A percentile compares a stretch with the other conserved stretches of the same genome.
These are phyloP conservation scores for Coptotermes formosanus DNA, from an alignment of 1,140 invertebrate genomes.

Conservation along the genomic window DNA sequence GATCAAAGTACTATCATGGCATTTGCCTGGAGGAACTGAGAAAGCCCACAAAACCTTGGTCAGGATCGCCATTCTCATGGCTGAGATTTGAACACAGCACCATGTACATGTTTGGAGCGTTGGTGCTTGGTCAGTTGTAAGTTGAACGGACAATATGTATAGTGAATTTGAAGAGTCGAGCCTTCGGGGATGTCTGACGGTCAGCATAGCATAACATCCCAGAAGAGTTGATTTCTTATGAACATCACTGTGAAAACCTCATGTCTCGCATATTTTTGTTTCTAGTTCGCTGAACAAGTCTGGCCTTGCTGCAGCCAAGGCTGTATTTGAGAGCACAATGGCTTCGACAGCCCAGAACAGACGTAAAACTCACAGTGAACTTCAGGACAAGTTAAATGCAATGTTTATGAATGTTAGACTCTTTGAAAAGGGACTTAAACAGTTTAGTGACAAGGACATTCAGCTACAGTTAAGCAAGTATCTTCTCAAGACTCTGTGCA, in stretches of 20 bases:
- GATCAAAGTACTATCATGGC: too few species aligned
- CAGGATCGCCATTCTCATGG: too few species aligned
- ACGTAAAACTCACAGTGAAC: slow-evolving; percentile 72
- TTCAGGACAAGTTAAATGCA: slow-evolving; percentile 79
- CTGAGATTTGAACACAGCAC: too few species aligned
- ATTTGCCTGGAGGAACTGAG: too few species aligned
- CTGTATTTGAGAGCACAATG: slow-evolving; percentile 67
- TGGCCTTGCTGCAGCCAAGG: slow-evolving; percentile 62
- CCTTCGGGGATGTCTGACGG: too few species aligned
- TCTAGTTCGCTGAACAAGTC: slow-evolving; percentile 51
- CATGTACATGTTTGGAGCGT: too few species aligned
- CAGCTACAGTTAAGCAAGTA: slow-evolving; percentile 75
- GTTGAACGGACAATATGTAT: too few species aligned
- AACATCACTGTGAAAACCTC: too few species aligned
- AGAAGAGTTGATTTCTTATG: too few species aligned
- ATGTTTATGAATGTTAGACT: slow-evolving; percentile 73
- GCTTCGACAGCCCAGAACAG: slow-evolving; percentile 63
- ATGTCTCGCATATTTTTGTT: slow-evolving; percentile 23
- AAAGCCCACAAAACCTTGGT: too few species aligned
- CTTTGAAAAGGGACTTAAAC: slow-evolving; percentile 84
- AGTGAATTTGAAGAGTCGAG: background rate
- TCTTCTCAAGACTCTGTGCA: slow-evolving; percentile 77
- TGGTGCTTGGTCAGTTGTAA: too few species aligned
- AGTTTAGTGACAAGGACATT: slow-evolving; percentile 55
- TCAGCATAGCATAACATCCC: too few species aligned